phyloP scores from a whole-genome alignment of 2,888 invertebrate species.

The Nyleta sp. region DNA sequence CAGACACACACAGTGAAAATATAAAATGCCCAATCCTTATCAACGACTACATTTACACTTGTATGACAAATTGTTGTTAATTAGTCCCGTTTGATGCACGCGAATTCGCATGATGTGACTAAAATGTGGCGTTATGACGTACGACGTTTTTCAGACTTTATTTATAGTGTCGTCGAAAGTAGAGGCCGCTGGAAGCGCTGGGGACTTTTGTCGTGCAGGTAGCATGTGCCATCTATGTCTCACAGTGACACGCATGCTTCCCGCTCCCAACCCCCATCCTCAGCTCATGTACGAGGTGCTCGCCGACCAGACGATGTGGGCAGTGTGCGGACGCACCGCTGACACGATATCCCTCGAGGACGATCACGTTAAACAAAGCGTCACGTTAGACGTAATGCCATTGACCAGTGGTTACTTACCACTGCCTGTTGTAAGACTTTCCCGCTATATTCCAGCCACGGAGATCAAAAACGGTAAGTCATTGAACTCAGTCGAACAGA shows the following conservation, averaged over 20 bases:
- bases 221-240: constrained; percentile 93
- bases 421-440: constrained; percentile 93
- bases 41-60: background rate
- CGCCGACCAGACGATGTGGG: constrained; percentile 97
- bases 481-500: background rate
- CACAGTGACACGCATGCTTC: constrained; percentile 85
- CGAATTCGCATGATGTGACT: constrained; percentile 31
- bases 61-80: constrained; percentile 5
- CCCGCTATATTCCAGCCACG: constrained; percentile 93
- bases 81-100: too few relatives aligned
- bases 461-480: constrained; percentile 79
- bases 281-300: constrained; percentile 96
- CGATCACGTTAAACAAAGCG: constrained; percentile 87
- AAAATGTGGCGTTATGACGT: constrained; percentile 33
- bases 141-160: constrained; percentile 86
- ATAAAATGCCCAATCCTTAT: background rate
- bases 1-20: too few relatives aligned
- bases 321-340: constrained; percentile 94
- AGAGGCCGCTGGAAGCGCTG: constrained; percentile 88
- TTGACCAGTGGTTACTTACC: constrained; percentile 95
- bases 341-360: constrained; percentile 88
- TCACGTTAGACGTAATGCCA: constrained; percentile 95
- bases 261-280: constrained; percentile 75
- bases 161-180: constrained; percentile 91
- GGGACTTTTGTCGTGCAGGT: constrained; percentile 94